phyloP scores from a whole-genome alignment of 2,888 invertebrate genomes.

The Pyrgus malvae region DNA sequence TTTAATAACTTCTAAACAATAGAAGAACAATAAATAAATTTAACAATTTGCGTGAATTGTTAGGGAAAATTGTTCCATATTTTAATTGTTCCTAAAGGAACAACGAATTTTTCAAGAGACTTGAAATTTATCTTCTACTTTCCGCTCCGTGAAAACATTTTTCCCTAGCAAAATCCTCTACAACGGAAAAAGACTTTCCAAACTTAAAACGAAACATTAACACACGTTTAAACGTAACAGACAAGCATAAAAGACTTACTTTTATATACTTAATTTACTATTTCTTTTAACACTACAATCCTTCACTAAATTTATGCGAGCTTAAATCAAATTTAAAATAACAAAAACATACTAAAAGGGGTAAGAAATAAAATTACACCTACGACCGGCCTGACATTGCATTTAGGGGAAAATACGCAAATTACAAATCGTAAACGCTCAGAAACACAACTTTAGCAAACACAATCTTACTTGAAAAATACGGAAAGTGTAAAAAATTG shows the following conservation, averaged over 20 bases:
- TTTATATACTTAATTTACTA: slow-evolving; percentile 48
- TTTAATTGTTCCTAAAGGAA: not conserved
- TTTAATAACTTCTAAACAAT: slow-evolving; percentile 35
- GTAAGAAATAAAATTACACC: slow-evolving; percentile 34
- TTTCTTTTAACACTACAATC: slow-evolving; percentile 43
- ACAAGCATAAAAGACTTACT: slow-evolving; percentile 48
- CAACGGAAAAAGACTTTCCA: slow-evolving; percentile 37
- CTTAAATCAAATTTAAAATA: slow-evolving; percentile 29
- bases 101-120: not conserved
- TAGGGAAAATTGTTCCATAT: slow-evolving; percentile 10
- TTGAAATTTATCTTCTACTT: slow-evolving; percentile 1
- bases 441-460: not conserved
- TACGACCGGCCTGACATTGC: slow-evolving; percentile 22
- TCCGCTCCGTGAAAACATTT: slow-evolving; percentile 19
- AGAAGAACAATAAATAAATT: slow-evolving; percentile 33
- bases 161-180: slow-evolving; percentile 23
- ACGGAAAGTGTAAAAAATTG: not conserved
- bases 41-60: slow-evolving; percentile 40
- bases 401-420: not conserved
- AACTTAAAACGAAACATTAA: slow-evolving; percentile 38
- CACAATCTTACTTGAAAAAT: not conserved
- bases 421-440: not conserved
- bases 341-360: slow-evolving; percentile 35
- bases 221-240: slow-evolving; percentile 45
- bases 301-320: slow-evolving; percentile 46